A percentile compares a stretch with the other conserved stretches of the same genome.
phyloP scores from a whole-genome alignment of 2,888 invertebrate genomes.

The Antheraea yamamai region DNA sequence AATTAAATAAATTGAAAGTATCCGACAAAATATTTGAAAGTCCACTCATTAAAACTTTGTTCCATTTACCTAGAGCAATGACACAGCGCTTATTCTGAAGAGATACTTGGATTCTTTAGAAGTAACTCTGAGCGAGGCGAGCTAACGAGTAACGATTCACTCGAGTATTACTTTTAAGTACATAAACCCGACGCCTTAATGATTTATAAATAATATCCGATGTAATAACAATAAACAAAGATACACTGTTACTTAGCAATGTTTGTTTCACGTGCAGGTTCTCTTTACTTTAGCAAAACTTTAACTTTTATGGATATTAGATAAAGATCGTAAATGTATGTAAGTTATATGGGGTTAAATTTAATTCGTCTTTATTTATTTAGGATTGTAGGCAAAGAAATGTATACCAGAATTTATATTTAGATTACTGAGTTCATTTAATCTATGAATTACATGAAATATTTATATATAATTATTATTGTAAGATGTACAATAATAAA shows the following conservation, averaged over 20 bases:
- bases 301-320: neutral
- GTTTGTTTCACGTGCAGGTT: slow-evolving; percentile 18
- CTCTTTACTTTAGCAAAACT: neutral
- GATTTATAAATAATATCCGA: slow-evolving; percentile 50
- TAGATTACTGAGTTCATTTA: neutral
- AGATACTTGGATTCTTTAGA: slow-evolving; percentile 77
- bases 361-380: neutral
- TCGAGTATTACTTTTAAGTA: slow-evolving; percentile 59
- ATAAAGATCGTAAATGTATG: neutral
- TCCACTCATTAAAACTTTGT: slow-evolving; percentile 45
- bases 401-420: neutral
- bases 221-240: slow-evolving; percentile 45
- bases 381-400: neutral
- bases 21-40: slow-evolving; percentile 22
- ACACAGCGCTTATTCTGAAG: slow-evolving; percentile 75
- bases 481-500: no score
- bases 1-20: slow-evolving; percentile 21
- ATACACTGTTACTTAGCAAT: slow-evolving; percentile 20
- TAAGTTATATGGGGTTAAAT: neutral
- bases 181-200: slow-evolving; percentile 56
- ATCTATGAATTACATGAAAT: neutral
- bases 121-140: slow-evolving; percentile 61
- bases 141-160: slow-evolving; percentile 77
- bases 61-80: slow-evolving; percentile 63
- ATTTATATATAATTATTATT: no score